Base-by-base conservation (phyloP, 2,797 vertebrate species). In the Periparus ater region DNA sequence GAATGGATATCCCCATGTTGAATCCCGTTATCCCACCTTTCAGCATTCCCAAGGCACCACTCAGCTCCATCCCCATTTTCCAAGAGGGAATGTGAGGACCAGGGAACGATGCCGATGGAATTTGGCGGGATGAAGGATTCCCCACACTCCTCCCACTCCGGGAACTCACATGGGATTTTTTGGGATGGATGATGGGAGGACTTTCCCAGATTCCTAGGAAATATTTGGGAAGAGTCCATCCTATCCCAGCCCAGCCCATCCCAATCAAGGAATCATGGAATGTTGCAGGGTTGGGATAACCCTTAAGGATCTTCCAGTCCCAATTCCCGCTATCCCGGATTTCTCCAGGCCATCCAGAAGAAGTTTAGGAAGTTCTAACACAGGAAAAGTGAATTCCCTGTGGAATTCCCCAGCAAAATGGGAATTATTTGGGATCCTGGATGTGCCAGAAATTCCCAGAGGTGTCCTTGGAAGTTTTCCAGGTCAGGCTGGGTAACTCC, bases 91-190 rank as follows among this genome's bases (percentile, higher is more conserved):
- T 12, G 17, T 10, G 32, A 54, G 26, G 26, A 30, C 1, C 38
- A 16, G 61, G 75, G 75, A 54, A 54, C 13, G 26, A 11, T 25
- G 32, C 48, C 1, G 0, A 30, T 5, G 21, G 61, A 54, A 36
- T 65, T 20, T 20, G 26, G 25, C 0, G 2, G 50, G 40, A 77
- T 36, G 26, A 44, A 19, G 50, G 26, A 65, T 23, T 1, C 13
- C 19, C 38, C 25, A 11, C 0, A 0, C 30, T 44, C 60, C 48
- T 36, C 26, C 20, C 3, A 3, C 32, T 25, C 32, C 1, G 1
- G 61, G 27, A 38, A 66, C 38, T 55, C 17, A 5, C 8, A 4
- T 1, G 2, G 27, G 21, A 38, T 40, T 66, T 66, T 54, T 54
- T 2, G 40, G 61, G 27, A 65, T 23, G 25, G 61, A 7, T 54